Evolutionary conservation across 2,113 vertebrate genomes (phyloP).

Genomic region (Hypomesus transpacificus): DNA sequence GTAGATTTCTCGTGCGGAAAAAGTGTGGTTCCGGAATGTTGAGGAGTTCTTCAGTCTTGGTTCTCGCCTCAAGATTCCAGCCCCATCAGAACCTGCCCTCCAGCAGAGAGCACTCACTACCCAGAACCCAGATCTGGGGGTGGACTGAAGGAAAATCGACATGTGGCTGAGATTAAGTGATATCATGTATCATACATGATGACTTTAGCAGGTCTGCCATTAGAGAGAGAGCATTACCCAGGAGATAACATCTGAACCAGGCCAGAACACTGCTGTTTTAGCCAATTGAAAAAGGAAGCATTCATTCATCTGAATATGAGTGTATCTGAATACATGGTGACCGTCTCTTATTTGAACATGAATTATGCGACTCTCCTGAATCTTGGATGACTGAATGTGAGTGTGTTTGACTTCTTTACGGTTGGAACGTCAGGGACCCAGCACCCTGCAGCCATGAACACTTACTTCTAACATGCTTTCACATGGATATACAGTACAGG

Average conservation of each 20-base stretch:
- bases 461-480: not conserved
- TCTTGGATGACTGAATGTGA: not conserved
- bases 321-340: not conserved
- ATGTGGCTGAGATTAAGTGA: constrained; percentile 18
- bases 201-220: constrained; percentile 25
- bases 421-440: not conserved
- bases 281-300: constrained; percentile 2
- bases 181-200: constrained; percentile 16
- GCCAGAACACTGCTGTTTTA: not conserved
- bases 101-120: not conserved
- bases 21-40: no score
- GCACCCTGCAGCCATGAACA: not conserved
- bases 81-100: not conserved
- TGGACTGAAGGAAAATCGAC: constrained; percentile 1
- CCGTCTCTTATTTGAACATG: not conserved
- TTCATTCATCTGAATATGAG: constrained; percentile 17
- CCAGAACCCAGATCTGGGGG: not conserved
- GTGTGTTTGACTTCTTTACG: not conserved
- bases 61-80: not conserved
- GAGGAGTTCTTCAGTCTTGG: no score
- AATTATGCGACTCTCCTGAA: not conserved
- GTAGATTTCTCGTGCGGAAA: no score
- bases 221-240: not conserved
- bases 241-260: constrained; percentile 25
- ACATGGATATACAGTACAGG: not conserved